Evolutionary conservation across 2,888 invertebrate genomes (phyloP), one percentile per base, ranked within the genome.

Genomic region (Busseola fusca): DNA sequence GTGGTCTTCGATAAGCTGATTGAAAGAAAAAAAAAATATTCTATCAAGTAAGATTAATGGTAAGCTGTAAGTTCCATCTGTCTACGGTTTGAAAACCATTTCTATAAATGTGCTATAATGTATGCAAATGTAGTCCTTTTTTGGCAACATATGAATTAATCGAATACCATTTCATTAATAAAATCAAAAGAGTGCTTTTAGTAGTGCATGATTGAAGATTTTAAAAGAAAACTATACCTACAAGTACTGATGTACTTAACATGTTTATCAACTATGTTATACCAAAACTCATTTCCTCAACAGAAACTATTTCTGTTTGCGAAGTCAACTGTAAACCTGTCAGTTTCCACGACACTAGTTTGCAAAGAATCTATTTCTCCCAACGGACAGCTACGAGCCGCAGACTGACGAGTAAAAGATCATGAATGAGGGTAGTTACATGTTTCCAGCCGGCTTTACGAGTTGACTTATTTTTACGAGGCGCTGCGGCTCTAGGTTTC

Each of bases 391-490:
- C 71, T 34, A 81, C 63, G 65, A 64, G 21, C 56, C 21, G 21
- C 12, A n/a, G 50, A 69, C 65, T 68, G 66, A 64, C 75, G 68
- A 60, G 67, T 68, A 68, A 73, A 75, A 63, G 65, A 81, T 69
- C 78, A 73, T 73, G 75, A 78, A 82, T 69, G 74, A 37, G 58
- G 34, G 60, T 59, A 68, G 60, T 67, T 59, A 70, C 56, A 58
- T 56, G 82, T 68, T 78, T 37, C 59, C 10, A 63, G 70, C 40
- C 16, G 27, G 30, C 56, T 82, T 82, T 84, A 84, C 70, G 82
- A 71, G 60, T 48, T 57, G 78, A 71, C 75, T 84, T 81, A 71
- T 69, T 73, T 76, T 84, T 81, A 78, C 37, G 70, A 67, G 56
- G 69, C 12, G 57, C 1, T 34, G 25, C 30, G 30, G 30, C 27